Evolutionary conservation across 2,113 vertebrate genomes (phyloP).

Genomic region (Cinclus cinclus): DNA sequence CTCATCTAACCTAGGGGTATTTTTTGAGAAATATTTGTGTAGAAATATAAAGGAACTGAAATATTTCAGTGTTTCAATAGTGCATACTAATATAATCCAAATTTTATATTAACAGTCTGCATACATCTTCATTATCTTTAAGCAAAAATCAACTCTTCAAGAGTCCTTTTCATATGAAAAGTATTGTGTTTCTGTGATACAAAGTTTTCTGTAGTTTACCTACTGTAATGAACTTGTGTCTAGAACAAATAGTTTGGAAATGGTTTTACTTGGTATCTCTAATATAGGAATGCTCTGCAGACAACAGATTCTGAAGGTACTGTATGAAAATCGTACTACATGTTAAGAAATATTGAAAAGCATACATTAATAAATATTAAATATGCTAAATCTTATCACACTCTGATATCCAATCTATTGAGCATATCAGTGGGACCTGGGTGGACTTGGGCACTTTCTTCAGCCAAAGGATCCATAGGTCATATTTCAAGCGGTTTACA

Average conservation of each 20-base stretch:
- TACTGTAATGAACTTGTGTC: background rate
- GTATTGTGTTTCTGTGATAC: background rate
- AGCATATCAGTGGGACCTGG: background rate
- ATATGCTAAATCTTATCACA: background rate
- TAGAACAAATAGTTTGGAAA: background rate
- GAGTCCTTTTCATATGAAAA: background rate
- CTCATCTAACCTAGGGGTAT: background rate
- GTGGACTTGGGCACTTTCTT: background rate
- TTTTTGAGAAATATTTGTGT: background rate
- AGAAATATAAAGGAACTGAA: background rate
- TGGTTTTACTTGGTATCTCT: background rate
- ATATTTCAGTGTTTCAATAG: background rate
- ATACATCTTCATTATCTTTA: background rate
- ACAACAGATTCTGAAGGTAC: background rate
- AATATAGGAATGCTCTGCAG: background rate
- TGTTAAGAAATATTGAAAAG: background rate
- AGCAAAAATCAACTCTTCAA: background rate
- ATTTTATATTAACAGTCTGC: background rate
- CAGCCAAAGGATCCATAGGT: background rate
- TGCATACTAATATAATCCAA: background rate
- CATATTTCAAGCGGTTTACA: background rate
- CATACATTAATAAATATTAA: background rate
- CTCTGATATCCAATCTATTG: background rate
- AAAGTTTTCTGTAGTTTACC: background rate
- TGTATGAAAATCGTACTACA: background rate